Percentiles rank a stretch among this genome's conserved stretches.
phyloP scores from a whole-genome alignment of 2,888 invertebrate genomes.

The Melipona bicolor region DNA sequence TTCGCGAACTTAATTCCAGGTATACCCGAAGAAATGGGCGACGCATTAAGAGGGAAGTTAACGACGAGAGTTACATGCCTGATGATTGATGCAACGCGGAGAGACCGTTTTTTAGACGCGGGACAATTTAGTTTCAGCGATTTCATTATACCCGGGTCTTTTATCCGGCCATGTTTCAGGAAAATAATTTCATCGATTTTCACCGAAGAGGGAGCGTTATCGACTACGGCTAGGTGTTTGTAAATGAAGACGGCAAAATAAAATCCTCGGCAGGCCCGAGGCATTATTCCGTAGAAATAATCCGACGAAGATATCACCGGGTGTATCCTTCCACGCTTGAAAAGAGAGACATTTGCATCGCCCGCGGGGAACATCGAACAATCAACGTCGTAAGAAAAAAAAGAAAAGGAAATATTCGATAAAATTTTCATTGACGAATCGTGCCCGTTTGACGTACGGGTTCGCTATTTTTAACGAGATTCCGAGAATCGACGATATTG shows the following conservation, averaged over 20 bases:
- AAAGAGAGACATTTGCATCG: slow-evolving; percentile 42
- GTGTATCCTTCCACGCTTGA: background rate
- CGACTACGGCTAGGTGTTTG: background rate
- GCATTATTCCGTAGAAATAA: slow-evolving; percentile 53
- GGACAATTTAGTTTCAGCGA: slow-evolving; percentile 20
- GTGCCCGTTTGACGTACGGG: slow-evolving; percentile 8
- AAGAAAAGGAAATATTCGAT: slow-evolving; percentile 1
- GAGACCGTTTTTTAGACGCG: background rate
- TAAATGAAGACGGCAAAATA: slow-evolving; percentile 34
- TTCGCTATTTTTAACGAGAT: slow-evolving; percentile 49
- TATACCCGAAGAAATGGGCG: background rate
- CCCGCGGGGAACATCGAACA: slow-evolving; percentile 18
- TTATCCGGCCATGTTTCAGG: slow-evolving; percentile 7
- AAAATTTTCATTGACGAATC: slow-evolving; percentile 38
- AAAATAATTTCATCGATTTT: slow-evolving; percentile 31
- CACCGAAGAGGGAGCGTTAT: background rate
- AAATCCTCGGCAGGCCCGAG: slow-evolving; percentile 31
- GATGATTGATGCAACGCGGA: slow-evolving; percentile 9
- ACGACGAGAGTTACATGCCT: background rate
- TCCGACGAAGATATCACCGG: slow-evolving; percentile 39
- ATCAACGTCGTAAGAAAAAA: background rate
- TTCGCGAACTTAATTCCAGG: too few relatives aligned
- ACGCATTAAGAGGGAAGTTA: background rate
- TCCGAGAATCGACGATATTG: slow-evolving; percentile 33
- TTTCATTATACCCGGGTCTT: background rate